Conservation (phyloP, 1,140 invertebrate genomes). For the Scylla paramamosain region DNA sequence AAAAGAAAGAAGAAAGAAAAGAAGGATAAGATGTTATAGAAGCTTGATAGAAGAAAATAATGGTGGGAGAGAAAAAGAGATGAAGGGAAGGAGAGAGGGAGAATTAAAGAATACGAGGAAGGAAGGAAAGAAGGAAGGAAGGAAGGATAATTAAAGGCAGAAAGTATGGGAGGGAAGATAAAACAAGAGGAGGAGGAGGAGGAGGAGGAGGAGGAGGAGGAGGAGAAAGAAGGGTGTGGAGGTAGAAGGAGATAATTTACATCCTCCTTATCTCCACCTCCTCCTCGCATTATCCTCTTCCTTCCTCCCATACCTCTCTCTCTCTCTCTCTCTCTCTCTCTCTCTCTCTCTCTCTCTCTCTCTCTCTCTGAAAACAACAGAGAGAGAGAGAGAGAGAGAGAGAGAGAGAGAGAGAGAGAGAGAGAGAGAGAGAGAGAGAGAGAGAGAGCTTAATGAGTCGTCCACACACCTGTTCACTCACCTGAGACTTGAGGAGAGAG, state of each 20-base stretch:
- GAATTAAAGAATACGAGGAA: background rate
- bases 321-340: slow-evolving; percentile 13
- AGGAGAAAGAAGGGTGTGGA: background rate
- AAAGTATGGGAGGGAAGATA: background rate
- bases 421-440: background rate
- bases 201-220: background rate
- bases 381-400: background rate
- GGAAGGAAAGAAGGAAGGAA: background rate
- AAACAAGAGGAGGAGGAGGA: background rate
- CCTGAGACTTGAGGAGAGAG: background rate
- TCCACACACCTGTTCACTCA: too few relatives aligned
- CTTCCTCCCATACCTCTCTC: background rate
- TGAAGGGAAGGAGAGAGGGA: background rate
- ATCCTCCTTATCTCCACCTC: background rate
- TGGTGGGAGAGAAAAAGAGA: background rate
- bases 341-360: slow-evolving; percentile 21
- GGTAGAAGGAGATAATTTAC: slow-evolving; percentile 27
- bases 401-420: background rate
- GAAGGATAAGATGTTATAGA: too few relatives aligned
- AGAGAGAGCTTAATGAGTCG: background rate
- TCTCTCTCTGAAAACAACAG: background rate
- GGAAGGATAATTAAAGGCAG: background rate
- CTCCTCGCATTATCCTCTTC: background rate
- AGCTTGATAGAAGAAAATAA: too few relatives aligned
- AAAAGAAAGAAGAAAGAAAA: too few relatives aligned